Percentiles rank a stretch among this genome's conserved stretches.
Evolutionary conservation across 2,113 vertebrate species (phyloP).

Genomic region (Ammodytes dubius): DNA sequence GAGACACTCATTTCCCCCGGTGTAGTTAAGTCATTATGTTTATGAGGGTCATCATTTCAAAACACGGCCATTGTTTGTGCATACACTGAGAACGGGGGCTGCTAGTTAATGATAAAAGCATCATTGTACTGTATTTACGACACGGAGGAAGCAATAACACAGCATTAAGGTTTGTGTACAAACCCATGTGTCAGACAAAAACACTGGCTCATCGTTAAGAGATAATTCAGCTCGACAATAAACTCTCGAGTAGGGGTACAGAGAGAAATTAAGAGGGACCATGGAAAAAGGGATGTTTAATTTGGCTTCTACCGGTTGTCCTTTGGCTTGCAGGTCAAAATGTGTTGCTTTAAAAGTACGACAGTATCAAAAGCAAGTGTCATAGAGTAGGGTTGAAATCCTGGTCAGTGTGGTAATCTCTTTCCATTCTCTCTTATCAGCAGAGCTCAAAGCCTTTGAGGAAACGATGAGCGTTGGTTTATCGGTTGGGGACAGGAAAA

Average conservation of each 20-base stretch:
- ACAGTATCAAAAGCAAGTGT: constrained; percentile 24
- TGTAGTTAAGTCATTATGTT: constrained; percentile 58
- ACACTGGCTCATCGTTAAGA: constrained; percentile 57
- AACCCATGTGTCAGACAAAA: constrained; percentile 37
- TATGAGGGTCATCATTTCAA: constrained; percentile 63
- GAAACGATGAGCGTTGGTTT: constrained; percentile 64
- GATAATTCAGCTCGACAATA: constrained; percentile 51
- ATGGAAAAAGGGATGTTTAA: constrained; percentile 24
- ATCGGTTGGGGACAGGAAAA: constrained; percentile 65
- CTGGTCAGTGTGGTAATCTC: constrained; percentile 61
- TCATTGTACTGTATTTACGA: constrained; percentile 52
- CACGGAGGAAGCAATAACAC: constrained; percentile 49
- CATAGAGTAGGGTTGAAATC: constrained; percentile 36
- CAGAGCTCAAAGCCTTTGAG: constrained; percentile 66
- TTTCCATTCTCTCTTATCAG: constrained; percentile 68
- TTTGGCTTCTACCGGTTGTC: constrained; percentile 1
- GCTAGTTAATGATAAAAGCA: constrained; percentile 64
- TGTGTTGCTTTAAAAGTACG: constrained; percentile 1
- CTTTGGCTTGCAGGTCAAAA: background rate
- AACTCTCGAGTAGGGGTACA: constrained; percentile 23
- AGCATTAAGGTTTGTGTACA: constrained; percentile 51
- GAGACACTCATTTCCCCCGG: constrained; percentile 11
- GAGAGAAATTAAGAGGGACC: constrained; percentile 25
- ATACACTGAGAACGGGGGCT: constrained; percentile 19
- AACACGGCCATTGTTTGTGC: constrained; percentile 54